phyloP scores from a whole-genome alignment of 1,140 invertebrate species.

The Neomicropteryx cornuta region DNA sequence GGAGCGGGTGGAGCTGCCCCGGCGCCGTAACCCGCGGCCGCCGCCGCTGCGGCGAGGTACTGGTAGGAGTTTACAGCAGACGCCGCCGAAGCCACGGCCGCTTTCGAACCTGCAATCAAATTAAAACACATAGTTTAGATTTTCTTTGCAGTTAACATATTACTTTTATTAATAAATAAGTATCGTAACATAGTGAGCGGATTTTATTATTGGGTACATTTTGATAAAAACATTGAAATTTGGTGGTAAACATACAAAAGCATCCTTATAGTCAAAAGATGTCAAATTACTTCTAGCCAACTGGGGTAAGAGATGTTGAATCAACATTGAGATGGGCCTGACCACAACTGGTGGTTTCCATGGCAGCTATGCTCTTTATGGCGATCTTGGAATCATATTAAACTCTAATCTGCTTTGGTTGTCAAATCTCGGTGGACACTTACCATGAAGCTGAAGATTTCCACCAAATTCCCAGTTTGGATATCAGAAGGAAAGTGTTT shows the following conservation, averaged over 20 bases:
- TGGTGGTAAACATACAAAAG: background rate
- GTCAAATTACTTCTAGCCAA: background rate
- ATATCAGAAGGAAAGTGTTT: too few relatives aligned
- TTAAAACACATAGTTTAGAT: background rate
- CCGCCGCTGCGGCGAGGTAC: conserved; percentile 26
- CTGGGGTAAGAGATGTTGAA: background rate
- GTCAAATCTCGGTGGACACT: too few relatives aligned
- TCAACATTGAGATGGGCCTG: too few relatives aligned
- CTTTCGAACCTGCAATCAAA: conserved; percentile 25
- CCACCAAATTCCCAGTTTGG: too few relatives aligned
- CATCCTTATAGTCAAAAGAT: background rate
- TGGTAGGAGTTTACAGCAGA: conserved; percentile 27
- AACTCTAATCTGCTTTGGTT: too few relatives aligned
- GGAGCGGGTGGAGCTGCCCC: conserved; percentile 19
- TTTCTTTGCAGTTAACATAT: too few relatives aligned
- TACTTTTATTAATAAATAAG: conserved; percentile 1
- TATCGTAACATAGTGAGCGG: too few relatives aligned
- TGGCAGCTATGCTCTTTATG: too few relatives aligned
- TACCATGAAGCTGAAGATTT: too few relatives aligned
- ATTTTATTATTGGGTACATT: conserved; percentile 1
- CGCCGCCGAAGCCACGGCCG: conserved; percentile 28
- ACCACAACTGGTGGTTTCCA: too few relatives aligned
- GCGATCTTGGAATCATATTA: too few relatives aligned
- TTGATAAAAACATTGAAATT: background rate
- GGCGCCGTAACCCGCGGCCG: conserved; percentile 24